Evolutionary conservation across 2,797 vertebrate species (phyloP), one percentile per base, ranked within the genome.

Genomic region (Adelosebastes latens): DNA sequence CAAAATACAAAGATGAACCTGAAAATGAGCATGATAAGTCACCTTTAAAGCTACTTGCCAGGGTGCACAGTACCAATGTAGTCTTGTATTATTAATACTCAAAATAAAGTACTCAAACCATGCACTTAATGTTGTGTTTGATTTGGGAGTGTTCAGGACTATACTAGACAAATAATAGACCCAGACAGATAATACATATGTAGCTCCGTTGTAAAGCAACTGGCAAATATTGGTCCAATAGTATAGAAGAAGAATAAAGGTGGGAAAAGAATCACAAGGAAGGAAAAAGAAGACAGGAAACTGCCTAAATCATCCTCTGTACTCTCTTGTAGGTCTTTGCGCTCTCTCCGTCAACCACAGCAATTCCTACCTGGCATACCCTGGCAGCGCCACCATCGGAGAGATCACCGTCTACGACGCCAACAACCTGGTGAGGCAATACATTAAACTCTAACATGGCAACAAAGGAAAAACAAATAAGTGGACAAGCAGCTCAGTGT

Each of bases 341-440:
- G 97, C 97, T 61, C 97, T 98, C 63, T 98, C 97, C 1, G 96
- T 97, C 89, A 98, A 97, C 93, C 97, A 98, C 94, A 96, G 96
- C 91, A 98, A 98, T 91, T 99, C 97, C 24, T 98, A 97, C 93
- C 91, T 99, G 94, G 97, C 97, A 12, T 98, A 98, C 77, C 98
- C 98, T 2, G 97, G 98, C 89, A 99, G 96, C 5, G 91, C 94
- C 77, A 96, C 95, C 59, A 96, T 96, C 3, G 98, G 98, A 31
- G 97, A 98, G 94, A 97, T 98, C 80, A 95, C 94, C 0, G 94
- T 99, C 81, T 99, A 97, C 6, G 97, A 99, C 3, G 97, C 97
- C 91, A 97, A 97, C 92, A 96, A 95, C 94, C 94, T 98, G 97
- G 98, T 99, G 92, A 96, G 97, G 82, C 71, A 3, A n/a, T n/a